phyloP scores from a whole-genome alignment of 2,797 vertebrate genomes.

The Gadopsis marmoratus region DNA sequence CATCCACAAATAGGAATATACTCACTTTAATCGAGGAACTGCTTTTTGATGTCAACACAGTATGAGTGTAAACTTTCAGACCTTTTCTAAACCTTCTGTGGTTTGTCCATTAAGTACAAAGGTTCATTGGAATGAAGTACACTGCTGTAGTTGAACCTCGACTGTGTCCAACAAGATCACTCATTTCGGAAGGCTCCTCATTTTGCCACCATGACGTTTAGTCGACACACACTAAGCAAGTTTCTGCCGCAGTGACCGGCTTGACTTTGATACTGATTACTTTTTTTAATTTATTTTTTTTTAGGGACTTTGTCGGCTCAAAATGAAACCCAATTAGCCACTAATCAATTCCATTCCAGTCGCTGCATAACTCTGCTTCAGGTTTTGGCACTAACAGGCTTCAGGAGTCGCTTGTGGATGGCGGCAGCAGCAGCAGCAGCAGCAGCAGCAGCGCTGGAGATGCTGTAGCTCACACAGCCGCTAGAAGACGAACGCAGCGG shows the following conservation, averaged over 20 bases:
- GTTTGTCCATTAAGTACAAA: slow-evolving; percentile 25
- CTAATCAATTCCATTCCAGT: slow-evolving; percentile 86
- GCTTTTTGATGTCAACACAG: slow-evolving; percentile 11
- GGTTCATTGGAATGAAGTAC: background rate
- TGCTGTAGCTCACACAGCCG: slow-evolving; percentile 74
- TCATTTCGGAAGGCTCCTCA: background rate
- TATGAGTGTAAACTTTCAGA: background rate
- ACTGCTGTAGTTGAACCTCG: no score
- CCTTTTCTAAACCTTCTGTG: background rate
- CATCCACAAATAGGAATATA: background rate
- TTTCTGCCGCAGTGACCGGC: background rate
- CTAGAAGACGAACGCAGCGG: slow-evolving; percentile 73
- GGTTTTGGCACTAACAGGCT: slow-evolving; percentile 81
- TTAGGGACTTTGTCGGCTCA: background rate
- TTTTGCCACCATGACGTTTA: background rate
- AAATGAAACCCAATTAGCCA: slow-evolving; percentile 62
- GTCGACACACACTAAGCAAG: background rate
- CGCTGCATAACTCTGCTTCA: slow-evolving; percentile 81
- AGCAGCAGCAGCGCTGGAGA: slow-evolving; percentile 63
- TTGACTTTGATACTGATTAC: background rate
- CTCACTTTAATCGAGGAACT: background rate
- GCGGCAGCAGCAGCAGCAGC: slow-evolving; percentile 49
- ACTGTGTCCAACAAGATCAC: background rate
- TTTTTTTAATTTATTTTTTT: background rate
- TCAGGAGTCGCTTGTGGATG: slow-evolving; percentile 73